Percentiles rank a stretch among this genome's conserved stretches.
These are phyloP conservation scores for Threskiornis aethiopicus DNA, from an alignment of 2,797 vertebrate species.

Conservation along the genomic window DNA sequence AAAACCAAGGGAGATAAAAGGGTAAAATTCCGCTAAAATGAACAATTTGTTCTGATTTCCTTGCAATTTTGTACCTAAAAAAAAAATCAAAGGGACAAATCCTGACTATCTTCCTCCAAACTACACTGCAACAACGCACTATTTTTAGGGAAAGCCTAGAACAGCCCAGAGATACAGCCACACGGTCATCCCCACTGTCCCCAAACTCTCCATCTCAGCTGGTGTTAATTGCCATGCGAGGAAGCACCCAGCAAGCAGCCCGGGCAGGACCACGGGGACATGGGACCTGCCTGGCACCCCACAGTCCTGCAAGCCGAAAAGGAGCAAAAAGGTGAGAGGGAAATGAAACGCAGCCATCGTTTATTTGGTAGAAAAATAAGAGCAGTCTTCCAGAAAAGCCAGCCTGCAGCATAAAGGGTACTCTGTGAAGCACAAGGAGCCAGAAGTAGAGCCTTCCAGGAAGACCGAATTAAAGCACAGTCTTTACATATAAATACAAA, in stretches of 20 bases:
- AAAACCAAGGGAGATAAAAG: not conserved
- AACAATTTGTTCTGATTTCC: not conserved
- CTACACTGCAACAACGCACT: not conserved
- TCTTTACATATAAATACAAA: slow-evolving; percentile 51
- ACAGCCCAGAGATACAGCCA: not conserved
- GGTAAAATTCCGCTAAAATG: not conserved
- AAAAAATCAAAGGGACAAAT: not conserved
- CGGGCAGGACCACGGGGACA: not conserved
- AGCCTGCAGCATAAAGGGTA: not conserved
- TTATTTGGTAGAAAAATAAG: slow-evolving; percentile 34
- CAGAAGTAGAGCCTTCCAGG: not conserved
- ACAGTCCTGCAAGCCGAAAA: not conserved
- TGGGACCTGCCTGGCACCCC: not conserved
- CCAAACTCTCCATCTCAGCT: not conserved
- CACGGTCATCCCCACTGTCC: not conserved
- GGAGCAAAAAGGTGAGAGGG: not conserved
- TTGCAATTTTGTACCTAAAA: not conserved
- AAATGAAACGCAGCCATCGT: not conserved
- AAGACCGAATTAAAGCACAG: slow-evolving; percentile 26
- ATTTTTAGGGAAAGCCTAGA: not conserved
- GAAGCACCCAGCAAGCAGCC: not conserved
- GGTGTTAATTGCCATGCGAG: not conserved
- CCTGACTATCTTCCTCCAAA: not conserved
- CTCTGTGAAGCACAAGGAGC: not conserved
- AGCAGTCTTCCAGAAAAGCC: slow-evolving; percentile 2